Percentiles rank a stretch among this genome's conserved stretches.
Evolutionary conservation across 1,140 invertebrate genomes (phyloP).

Genomic region (Heliconius nattereri): DNA sequence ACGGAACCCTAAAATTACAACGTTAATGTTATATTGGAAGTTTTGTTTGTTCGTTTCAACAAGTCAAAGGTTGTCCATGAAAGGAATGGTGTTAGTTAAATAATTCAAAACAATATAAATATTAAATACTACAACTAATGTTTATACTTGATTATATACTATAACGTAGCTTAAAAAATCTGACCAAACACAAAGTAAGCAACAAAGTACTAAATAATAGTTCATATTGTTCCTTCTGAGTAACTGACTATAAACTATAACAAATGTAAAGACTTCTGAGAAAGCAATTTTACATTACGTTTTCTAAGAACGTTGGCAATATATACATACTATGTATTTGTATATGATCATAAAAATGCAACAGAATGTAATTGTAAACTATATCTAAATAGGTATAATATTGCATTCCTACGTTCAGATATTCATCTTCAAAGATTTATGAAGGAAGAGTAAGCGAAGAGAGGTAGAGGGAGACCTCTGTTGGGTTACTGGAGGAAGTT

Average conservation of each 20-base stretch:
- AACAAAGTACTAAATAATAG: slow-evolving; percentile 17
- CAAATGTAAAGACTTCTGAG: slow-evolving; percentile 37
- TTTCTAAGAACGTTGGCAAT: slow-evolving; percentile 4
- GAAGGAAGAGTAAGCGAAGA: no score
- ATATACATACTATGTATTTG: background rate
- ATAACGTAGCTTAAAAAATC: slow-evolving; percentile 3
- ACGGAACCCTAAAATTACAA: no score
- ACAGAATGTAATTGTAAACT: background rate
- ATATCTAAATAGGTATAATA: background rate
- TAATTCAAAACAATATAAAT: no score
- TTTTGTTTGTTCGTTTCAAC: no score
- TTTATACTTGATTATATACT: no score
- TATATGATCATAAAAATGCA: background rate
- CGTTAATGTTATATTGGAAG: no score
- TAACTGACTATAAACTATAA: slow-evolving; percentile 26
- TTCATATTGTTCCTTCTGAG: slow-evolving; percentile 29
- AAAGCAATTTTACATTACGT: slow-evolving; percentile 27
- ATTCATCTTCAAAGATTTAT: no score
- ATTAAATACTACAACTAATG: no score
- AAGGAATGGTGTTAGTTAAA: no score
- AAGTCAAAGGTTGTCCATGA: no score
- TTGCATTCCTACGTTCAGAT: background rate
- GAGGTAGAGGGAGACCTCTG: no score
- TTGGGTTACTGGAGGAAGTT: no score
- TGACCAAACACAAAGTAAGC: slow-evolving; percentile 16